Evolutionary conservation across 1,140 invertebrate species (phyloP).

Genomic region (Psilanteris sp.): DNA sequence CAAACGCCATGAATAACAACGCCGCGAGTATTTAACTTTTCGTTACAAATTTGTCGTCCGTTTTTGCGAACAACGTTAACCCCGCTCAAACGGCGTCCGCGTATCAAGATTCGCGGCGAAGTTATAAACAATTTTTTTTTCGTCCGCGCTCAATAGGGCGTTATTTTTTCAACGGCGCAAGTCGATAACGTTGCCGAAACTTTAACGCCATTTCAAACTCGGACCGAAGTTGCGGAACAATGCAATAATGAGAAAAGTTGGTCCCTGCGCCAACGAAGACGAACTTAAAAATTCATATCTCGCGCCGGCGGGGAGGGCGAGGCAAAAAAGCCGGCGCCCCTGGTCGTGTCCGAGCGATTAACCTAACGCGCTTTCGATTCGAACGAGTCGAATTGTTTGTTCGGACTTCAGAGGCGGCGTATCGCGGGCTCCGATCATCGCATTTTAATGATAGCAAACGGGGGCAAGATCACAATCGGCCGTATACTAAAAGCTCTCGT

Average conservation of each 20-base stretch:
- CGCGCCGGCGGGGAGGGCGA: too few relatives aligned
- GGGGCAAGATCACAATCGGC: slow-evolving; percentile 33
- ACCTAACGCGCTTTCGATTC: slow-evolving; percentile 29
- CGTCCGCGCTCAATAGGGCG: too few relatives aligned
- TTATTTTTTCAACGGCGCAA: slow-evolving; percentile 27
- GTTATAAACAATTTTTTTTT: slow-evolving; percentile 26
- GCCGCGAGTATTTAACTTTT: slow-evolving; percentile 2
- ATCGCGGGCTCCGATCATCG: slow-evolving; percentile 22
- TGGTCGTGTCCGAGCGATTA: slow-evolving; percentile 33
- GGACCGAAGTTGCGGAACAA: slow-evolving; percentile 50
- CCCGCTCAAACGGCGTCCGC: slow-evolving; percentile 4
- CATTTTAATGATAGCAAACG: slow-evolving; percentile 40
- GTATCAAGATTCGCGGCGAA: slow-evolving; percentile 10
- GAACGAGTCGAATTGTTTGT: not conserved
- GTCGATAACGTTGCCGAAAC: slow-evolving; percentile 48
- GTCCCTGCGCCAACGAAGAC: slow-evolving; percentile 33
- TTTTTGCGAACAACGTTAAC: slow-evolving; percentile 3
- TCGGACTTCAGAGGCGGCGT: slow-evolving; percentile 5
- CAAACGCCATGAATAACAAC: slow-evolving; percentile 30
- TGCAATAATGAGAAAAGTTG: slow-evolving; percentile 60
- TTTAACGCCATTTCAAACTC: slow-evolving; percentile 37
- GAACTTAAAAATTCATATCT: slow-evolving; percentile 50
- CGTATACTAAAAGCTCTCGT: slow-evolving; percentile 33
- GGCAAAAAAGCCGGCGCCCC: not conserved
- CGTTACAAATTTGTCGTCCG: slow-evolving; percentile 8